These are phyloP conservation scores for Sipha flava DNA, from an alignment of 1,140 invertebrate species.

Conservation along the genomic window DNA sequence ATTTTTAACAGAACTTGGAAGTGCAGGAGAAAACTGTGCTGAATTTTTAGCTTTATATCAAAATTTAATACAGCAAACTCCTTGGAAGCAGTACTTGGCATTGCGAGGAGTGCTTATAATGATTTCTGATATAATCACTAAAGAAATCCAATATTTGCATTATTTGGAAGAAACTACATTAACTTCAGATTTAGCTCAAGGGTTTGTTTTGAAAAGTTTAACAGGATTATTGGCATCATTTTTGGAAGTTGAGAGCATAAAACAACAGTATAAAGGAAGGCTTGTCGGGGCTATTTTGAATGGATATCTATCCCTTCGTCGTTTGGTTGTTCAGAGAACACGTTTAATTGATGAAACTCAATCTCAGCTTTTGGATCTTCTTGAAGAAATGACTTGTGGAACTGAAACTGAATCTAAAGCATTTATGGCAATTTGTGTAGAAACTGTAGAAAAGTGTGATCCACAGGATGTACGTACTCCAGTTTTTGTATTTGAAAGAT, in stretches of 20 bases:
- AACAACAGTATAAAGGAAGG: constrained; percentile 80
- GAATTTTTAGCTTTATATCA: constrained; percentile 85
- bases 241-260: constrained; percentile 69
- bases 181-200: constrained; percentile 88
- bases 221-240: constrained; percentile 79
- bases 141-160: constrained; percentile 79
- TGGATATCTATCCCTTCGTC: constrained; percentile 82
- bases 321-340: constrained; percentile 88
- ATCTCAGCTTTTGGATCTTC: constrained; percentile 83
- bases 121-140: constrained; percentile 74
- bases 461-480: constrained; percentile 88
- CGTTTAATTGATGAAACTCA: constrained; percentile 93
- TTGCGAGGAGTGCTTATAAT: constrained; percentile 74
- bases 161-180: constrained; percentile 80
- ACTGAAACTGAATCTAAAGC: constrained; percentile 92
- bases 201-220: constrained; percentile 76
- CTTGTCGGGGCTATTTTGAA: constrained; percentile 83
- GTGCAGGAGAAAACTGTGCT: constrained; percentile 80
- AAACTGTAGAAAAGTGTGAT: constrained; percentile 89
- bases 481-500: constrained; percentile 92
- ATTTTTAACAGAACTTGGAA: constrained; percentile 75
- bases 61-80: constrained; percentile 67
- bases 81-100: constrained; percentile 90
- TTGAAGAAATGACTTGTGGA: constrained; percentile 94
- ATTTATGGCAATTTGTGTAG: constrained; percentile 94